phyloP scores from a whole-genome alignment of 2,888 invertebrate species.

The Terebella lapidaria region DNA sequence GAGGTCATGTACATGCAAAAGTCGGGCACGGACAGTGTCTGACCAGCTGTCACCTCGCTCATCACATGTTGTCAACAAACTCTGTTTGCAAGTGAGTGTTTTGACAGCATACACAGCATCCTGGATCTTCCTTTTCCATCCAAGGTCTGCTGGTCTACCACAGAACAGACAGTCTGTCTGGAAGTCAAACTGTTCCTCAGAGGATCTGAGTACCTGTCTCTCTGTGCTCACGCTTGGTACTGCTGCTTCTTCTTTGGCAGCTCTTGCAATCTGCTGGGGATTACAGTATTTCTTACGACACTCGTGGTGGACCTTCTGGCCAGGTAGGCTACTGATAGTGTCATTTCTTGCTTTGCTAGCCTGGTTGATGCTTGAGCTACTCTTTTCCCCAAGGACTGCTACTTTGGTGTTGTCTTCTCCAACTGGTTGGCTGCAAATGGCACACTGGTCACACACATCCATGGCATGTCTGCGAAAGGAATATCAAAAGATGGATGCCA shows the following conservation, averaged over 20 bases:
- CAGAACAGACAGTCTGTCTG: neutral
- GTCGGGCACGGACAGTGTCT: neutral
- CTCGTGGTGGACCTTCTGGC: neutral
- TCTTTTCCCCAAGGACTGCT: neutral
- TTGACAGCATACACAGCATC: neutral
- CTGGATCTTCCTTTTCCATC: neutral
- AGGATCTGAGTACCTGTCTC: too few species aligned
- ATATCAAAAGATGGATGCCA: too few species aligned
- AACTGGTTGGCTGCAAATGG: too few species aligned
- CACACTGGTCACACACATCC: too few species aligned
- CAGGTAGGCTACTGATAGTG: neutral
- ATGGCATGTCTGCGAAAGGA: too few species aligned
- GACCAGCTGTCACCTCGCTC: neutral
- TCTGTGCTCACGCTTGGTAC: neutral
- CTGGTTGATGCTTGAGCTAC: neutral
- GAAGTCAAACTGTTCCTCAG: neutral
- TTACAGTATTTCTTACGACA: neutral
- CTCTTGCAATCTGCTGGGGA: neutral
- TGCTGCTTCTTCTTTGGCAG: neutral
- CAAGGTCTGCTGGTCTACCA: neutral
- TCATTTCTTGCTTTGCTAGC: neutral
- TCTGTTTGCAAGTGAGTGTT: neutral
- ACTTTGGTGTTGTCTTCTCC: too few species aligned
- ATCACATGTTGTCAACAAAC: neutral
- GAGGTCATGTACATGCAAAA: conserved; percentile 4